phyloP scores from a whole-genome alignment of 2,113 vertebrate genomes.

The Tragelaphus imberbis region DNA sequence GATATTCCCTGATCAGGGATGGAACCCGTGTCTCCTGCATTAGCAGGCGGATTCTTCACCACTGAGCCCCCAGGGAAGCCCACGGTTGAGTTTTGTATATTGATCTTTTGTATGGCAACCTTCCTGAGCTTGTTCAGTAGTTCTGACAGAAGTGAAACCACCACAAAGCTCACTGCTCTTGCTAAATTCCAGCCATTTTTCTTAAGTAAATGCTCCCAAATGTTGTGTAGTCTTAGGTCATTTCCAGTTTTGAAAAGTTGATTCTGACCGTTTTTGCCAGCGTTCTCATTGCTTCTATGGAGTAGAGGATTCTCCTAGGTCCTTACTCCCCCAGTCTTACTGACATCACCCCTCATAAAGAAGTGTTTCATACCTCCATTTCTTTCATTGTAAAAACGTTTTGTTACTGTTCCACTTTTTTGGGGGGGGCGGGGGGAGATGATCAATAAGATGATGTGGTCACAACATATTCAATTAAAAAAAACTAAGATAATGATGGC shows the following conservation, averaged over 20 bases:
- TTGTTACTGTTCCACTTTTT: neutral
- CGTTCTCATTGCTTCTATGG: neutral
- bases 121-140: neutral
- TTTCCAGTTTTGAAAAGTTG: neutral
- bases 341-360: neutral
- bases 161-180: neutral
- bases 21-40: neutral
- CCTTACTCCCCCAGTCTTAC: neutral
- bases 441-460: neutral
- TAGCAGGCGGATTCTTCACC: neutral
- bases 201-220: neutral
- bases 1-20: neutral
- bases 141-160: neutral
- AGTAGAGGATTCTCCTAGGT: neutral
- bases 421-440: neutral
- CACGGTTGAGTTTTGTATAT: neutral
- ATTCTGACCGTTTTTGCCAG: neutral
- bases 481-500: neutral
- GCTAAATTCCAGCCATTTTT: neutral
- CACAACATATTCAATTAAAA: neutral
- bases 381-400: neutral
- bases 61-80: neutral
- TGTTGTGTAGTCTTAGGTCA: neutral
- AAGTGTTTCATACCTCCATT: neutral
- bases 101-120: neutral